A percentile compares a stretch with the other conserved stretches of the same genome.
phyloP scores from a whole-genome alignment of 2,797 vertebrate species.

The Moxostoma hubbsi region DNA sequence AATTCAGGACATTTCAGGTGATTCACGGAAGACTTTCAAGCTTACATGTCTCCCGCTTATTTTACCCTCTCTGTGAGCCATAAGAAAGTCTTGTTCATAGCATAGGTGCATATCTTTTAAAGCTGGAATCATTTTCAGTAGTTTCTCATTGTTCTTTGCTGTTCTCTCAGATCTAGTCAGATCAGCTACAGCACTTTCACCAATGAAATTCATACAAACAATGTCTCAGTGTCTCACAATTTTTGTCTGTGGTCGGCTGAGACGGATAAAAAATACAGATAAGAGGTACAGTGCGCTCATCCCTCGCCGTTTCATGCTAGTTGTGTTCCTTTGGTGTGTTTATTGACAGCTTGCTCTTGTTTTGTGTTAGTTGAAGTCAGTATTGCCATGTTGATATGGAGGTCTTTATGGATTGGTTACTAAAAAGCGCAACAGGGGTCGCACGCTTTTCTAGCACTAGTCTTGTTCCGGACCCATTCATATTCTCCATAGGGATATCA shows the following conservation, averaged over 20 bases:
- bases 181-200: conserved; percentile 11
- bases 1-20: conserved; percentile 56
- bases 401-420: conserved; percentile 39
- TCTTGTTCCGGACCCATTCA: no score
- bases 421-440: no score
- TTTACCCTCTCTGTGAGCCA: conserved; percentile 60
- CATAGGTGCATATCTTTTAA: conserved; percentile 42
- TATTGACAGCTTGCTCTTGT: conserved; percentile 66
- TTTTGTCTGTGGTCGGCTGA: conserved; percentile 79
- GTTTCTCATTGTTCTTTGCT: not conserved
- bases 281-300: conserved; percentile 55
- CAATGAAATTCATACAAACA: conserved; percentile 14
- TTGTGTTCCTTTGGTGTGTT: not conserved
- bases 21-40: conserved; percentile 52
- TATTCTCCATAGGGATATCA: no score
- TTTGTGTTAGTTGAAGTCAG: conserved; percentile 69
- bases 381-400: conserved; percentile 53
- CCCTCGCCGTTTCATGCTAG: conserved; percentile 32
- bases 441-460: no score
- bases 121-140: conserved; percentile 49
- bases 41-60: conserved; percentile 45
- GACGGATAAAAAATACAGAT: conserved; percentile 43
- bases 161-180: not conserved
- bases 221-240: conserved; percentile 71
- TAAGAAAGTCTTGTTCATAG: conserved; percentile 43